Percentiles rank a stretch among this genome's conserved stretches.
These are phyloP conservation scores for Tragopan temminckii DNA, from an alignment of 2,797 vertebrate genomes.

Conservation along the genomic window DNA sequence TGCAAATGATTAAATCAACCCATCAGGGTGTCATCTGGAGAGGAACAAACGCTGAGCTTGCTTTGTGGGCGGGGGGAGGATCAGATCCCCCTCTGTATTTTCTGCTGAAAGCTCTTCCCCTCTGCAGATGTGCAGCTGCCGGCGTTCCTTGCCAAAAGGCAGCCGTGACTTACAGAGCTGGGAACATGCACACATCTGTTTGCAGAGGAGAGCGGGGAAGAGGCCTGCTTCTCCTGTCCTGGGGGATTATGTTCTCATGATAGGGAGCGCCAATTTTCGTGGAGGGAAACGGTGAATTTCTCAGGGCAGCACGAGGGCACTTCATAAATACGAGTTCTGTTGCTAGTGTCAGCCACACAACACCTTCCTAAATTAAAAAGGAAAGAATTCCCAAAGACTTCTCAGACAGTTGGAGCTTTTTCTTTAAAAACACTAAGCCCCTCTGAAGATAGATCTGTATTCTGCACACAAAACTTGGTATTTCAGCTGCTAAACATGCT, in stretches of 20 bases:
- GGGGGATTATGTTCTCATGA: not conserved
- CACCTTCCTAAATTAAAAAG: not conserved
- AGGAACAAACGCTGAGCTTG: slow-evolving; percentile 53
- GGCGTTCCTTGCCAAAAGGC: slow-evolving; percentile 42
- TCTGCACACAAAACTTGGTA: not conserved
- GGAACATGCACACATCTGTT: slow-evolving; percentile 43
- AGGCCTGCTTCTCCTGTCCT: slow-evolving; percentile 17
- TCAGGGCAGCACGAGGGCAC: not conserved
- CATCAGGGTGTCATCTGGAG: slow-evolving; percentile 64
- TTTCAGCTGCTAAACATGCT: not conserved
- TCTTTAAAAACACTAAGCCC: not conserved
- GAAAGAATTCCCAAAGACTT: not conserved
- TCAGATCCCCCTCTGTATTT: slow-evolving; percentile 14
- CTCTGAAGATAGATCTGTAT: not conserved
- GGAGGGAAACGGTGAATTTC: slow-evolving; percentile 35
- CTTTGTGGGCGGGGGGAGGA: slow-evolving; percentile 28
- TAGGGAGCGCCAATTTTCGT: not conserved
- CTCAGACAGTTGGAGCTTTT: not conserved
- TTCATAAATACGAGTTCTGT: not conserved
- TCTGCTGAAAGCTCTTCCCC: slow-evolving; percentile 46
- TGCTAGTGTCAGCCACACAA: not conserved
- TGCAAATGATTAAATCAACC: slow-evolving; percentile 70
- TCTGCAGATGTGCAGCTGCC: slow-evolving; percentile 71
- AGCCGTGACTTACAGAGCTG: slow-evolving; percentile 19
- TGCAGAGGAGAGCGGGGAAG: slow-evolving; percentile 19